Evolutionary conservation across 2,113 vertebrate genomes (phyloP), one percentile per base, ranked within the genome.

Genomic region (Nerophis lumbriciformis): DNA sequence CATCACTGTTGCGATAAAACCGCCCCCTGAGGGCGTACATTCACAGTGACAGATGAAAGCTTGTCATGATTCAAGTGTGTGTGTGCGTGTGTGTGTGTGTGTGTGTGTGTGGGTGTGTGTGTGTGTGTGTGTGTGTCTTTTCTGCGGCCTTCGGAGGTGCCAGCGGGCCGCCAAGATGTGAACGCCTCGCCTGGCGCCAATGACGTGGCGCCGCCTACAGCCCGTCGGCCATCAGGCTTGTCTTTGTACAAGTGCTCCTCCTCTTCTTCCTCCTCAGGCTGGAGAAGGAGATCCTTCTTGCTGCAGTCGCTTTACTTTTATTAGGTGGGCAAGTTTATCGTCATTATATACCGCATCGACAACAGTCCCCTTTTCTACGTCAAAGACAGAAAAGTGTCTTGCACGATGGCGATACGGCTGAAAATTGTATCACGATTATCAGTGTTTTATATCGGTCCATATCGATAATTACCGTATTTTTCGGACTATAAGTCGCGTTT

Each of bases 41-140:
- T 39, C 53, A 42, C 21, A 38, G 37, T 56, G 53, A 42, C 55
- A 59, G 62, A 58, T 51, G 38, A 63, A 61, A 56, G 58, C 45
- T 19, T 59, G 44, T 63, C 66, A 56, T 53, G 56, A 66, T 51
- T 7, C 50, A 6, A 7, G 36, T 37, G 35, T 42, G 13, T 15
- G n/a, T 28, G 28, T 47, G 14, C 47, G n/a, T 13, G 54, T 56
- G 39, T 56, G 8, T 66, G 56, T 47, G 38, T 57, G 38, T 62
- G 5, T 14, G 6, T 12, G 19, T 59, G 37, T 16, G 54, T 57
- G 39, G 42, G 4, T 16, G 54, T 42, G 42, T 39, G 8, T 28
- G 28, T 28, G 28, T 28, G 36, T 37, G 35, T 42, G 13, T 15
- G 28, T 28, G 28, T 28, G 28, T 28, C 28, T 28, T 28, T 28